Evolutionary conservation across 2,797 vertebrate genomes (phyloP).

Genomic region (Garrulus glandarius): DNA sequence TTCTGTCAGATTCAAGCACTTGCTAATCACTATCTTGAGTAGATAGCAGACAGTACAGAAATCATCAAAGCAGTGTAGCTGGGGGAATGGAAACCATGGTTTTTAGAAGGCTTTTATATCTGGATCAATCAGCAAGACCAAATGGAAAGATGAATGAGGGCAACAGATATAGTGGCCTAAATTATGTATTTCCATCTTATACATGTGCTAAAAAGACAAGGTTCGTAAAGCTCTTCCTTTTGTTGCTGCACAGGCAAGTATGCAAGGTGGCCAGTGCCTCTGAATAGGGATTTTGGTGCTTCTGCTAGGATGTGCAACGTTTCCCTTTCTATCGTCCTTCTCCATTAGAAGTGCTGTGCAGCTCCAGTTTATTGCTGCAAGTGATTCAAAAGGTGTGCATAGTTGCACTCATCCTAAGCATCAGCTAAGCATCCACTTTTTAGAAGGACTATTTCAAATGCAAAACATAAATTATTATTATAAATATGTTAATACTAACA

Average conservation of each 20-base stretch:
- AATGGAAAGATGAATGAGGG: constrained; percentile 43
- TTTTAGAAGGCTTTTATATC: constrained; percentile 40
- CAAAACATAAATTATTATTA: neutral
- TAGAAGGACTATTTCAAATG: neutral
- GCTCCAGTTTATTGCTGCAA: neutral
- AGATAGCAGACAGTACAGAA: constrained; percentile 53
- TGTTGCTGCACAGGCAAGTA: neutral
- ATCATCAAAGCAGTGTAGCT: constrained; percentile 54
- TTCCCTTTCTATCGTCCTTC: neutral
- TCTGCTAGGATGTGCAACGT: neutral
- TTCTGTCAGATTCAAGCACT: constrained; percentile 63
- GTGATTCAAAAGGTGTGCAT: neutral
- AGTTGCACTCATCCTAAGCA: neutral
- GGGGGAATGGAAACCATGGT: constrained; percentile 23
- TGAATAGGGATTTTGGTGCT: neutral
- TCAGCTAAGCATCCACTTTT: neutral
- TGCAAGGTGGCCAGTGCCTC: neutral
- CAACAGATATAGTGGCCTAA: constrained; percentile 9
- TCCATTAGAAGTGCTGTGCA: neutral
- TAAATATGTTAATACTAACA: neutral
- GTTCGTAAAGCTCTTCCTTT: neutral
- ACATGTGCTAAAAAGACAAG: neutral
- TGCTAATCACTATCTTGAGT: constrained; percentile 61
- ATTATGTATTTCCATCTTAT: constrained; percentile 25
- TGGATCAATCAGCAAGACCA: constrained; percentile 34